Evolutionary conservation across 2,113 vertebrate species (phyloP).

Genomic region (Heterochromis multidens): DNA sequence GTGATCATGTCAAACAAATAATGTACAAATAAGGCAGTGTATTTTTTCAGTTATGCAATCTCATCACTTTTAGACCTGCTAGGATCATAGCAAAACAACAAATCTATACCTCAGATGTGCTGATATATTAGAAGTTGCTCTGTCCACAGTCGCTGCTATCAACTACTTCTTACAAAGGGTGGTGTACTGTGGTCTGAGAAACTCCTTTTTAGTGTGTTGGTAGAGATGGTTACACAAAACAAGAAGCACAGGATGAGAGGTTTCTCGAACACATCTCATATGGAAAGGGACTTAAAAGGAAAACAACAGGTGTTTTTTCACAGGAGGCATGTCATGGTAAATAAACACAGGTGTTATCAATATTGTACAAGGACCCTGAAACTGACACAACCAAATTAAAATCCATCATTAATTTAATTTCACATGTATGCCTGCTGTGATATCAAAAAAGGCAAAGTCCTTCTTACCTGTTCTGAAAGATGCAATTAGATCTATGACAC

Average conservation of each 20-base stretch:
- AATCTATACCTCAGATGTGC: neutral
- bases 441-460: too few species aligned
- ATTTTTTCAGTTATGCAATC: neutral
- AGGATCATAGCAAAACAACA: neutral
- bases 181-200: neutral
- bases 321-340: neutral
- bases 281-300: neutral
- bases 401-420: neutral
- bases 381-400: neutral
- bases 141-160: neutral
- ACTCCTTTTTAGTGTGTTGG: neutral
- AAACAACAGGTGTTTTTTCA: neutral
- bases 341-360: neutral
- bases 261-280: neutral
- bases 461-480: neutral
- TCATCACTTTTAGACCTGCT: neutral
- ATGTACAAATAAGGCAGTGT: neutral
- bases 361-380: neutral
- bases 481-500: neutral
- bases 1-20: neutral
- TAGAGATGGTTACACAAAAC: too few species aligned
- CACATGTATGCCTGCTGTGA: neutral
- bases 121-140: neutral
- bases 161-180: neutral
- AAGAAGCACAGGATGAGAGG: neutral